Evolutionary conservation across 2,113 vertebrate species (phyloP).

Genomic region (Pyxicephalus adspersus): DNA sequence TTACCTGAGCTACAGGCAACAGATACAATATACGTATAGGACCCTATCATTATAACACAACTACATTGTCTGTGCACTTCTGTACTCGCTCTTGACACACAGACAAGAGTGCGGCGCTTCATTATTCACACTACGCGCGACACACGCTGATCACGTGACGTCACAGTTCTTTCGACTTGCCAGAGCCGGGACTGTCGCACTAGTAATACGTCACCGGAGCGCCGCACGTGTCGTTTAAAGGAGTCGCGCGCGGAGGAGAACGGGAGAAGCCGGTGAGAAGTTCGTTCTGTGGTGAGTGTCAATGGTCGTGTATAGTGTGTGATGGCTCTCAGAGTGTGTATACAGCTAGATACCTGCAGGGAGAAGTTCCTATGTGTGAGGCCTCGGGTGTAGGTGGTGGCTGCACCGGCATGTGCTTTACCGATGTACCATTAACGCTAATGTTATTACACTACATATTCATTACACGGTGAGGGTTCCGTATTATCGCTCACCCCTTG

Average conservation of each 20-base stretch:
- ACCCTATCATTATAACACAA: background rate
- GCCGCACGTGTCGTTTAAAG: conserved; percentile 51
- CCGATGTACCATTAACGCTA: too few species aligned
- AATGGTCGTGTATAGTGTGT: too few species aligned
- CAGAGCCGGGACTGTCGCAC: background rate
- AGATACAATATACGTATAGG: background rate
- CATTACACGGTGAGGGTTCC: too few species aligned
- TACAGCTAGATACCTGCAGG: too few species aligned
- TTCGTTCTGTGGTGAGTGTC: background rate
- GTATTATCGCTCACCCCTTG: too few species aligned
- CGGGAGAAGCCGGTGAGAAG: background rate
- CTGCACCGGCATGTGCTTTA: too few species aligned
- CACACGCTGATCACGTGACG: background rate
- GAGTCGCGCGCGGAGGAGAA: conserved; percentile 7
- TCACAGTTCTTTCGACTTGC: too few species aligned
- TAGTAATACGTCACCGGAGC: conserved; percentile 22
- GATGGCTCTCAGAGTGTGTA: too few species aligned
- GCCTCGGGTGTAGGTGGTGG: background rate
- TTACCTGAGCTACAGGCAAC: background rate
- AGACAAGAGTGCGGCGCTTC: background rate
- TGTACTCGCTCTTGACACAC: too few species aligned
- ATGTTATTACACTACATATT: too few species aligned
- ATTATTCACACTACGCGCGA: background rate
- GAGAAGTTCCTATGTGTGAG: background rate
- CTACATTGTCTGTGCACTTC: too few species aligned